These are phyloP conservation scores for Romanomermis culicivorax DNA, from an alignment of 2,888 invertebrate genomes.

Conservation along the genomic window DNA sequence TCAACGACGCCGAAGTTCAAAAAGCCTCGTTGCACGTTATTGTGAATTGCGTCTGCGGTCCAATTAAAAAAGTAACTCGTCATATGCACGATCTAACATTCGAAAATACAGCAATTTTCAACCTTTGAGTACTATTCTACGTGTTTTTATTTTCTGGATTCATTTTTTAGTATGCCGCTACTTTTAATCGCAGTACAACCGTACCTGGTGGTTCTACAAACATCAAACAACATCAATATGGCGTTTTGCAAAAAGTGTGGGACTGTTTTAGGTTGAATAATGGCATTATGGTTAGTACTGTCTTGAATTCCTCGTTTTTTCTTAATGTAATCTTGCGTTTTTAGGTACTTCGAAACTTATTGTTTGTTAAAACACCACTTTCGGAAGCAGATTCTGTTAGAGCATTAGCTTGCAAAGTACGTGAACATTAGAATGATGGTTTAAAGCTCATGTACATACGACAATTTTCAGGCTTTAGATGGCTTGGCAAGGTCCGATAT, in stretches of 20 bases:
- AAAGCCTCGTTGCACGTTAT: constrained; percentile 69
- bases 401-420: constrained; percentile 55
- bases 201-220: not conserved
- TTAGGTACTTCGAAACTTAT: constrained; percentile 57
- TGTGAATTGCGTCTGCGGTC: constrained; percentile 53
- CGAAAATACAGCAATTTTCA: no score
- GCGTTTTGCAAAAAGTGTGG: constrained; percentile 76
- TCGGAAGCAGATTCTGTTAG: constrained; percentile 88
- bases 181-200: not conserved
- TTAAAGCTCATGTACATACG: not conserved
- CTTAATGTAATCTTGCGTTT: not conserved
- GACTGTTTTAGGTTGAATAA: constrained; percentile 76
- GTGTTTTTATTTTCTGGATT: not conserved
- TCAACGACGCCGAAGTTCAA: constrained; percentile 72
- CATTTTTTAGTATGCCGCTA: not conserved
- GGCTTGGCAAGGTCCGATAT: constrained; percentile 81
- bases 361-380: constrained; percentile 76
- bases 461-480: constrained; percentile 44
- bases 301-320: not conserved
- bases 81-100: no score
- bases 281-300: constrained; percentile 59
- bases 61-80: constrained; percentile 9
- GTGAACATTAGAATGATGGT: not conserved
- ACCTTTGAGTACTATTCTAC: not conserved
- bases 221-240: constrained; percentile 28